Percentiles rank a stretch among this genome's conserved stretches.
phyloP scores from a whole-genome alignment of 2,797 vertebrate species.

The Acanthopagrus latus region DNA sequence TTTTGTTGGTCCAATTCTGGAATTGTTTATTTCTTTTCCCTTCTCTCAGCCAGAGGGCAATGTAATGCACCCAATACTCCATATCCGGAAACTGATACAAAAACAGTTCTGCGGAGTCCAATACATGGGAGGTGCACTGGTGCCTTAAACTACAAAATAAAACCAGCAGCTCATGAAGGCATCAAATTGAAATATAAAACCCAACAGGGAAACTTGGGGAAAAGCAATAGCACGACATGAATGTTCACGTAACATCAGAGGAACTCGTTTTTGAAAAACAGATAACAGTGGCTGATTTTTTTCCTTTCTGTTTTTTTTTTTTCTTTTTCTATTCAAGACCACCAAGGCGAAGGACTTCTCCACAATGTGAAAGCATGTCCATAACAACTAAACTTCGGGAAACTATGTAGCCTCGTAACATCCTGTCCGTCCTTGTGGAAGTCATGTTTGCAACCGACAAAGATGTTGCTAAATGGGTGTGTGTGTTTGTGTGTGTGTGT shows the following conservation, averaged over 20 bases:
- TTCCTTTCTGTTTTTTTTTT: neutral
- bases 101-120: constrained; percentile 68
- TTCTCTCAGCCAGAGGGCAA: constrained; percentile 53
- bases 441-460: constrained; percentile 42
- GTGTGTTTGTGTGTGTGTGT: neutral
- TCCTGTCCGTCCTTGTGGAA: constrained; percentile 63
- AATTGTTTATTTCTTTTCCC: constrained; percentile 61
- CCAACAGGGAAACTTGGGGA: constrained; percentile 32
- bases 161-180: constrained; percentile 64
- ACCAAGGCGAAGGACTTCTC: constrained; percentile 30
- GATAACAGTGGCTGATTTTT: constrained; percentile 46
- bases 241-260: constrained; percentile 41
- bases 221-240: constrained; percentile 44
- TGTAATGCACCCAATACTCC: constrained; percentile 62
- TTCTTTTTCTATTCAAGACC: constrained; percentile 36
- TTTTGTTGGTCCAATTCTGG: constrained; percentile 41
- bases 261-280: constrained; percentile 38
- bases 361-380: constrained; percentile 16
- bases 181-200: constrained; percentile 75
- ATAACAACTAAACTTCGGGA: constrained; percentile 45
- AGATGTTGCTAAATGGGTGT: constrained; percentile 47
- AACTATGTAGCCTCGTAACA: constrained; percentile 27
- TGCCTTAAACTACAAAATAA: constrained; percentile 70
- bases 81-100: constrained; percentile 67
- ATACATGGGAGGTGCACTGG: constrained; percentile 57